Percentiles rank a stretch among this genome's conserved stretches.
These are phyloP conservation scores for Chionodraco myersi DNA, from an alignment of 2,113 vertebrate species.

Conservation along the genomic window DNA sequence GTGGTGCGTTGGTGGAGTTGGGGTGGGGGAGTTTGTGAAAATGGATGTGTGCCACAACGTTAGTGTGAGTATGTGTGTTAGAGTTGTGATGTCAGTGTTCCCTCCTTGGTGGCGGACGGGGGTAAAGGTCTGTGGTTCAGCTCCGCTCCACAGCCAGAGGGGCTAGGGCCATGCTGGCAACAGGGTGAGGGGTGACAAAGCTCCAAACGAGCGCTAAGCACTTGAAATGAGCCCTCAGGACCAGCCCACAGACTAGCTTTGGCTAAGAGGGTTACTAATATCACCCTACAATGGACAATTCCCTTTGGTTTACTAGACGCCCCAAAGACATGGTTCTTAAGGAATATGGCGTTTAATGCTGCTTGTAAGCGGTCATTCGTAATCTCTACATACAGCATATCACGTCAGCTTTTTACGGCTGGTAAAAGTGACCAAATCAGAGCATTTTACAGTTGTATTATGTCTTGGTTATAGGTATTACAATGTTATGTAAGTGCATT, in stretches of 20 bases:
- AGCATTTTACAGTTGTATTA: slow-evolving; percentile 8
- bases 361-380: slow-evolving; percentile 6
- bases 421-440: slow-evolving; percentile 25
- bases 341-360: slow-evolving; percentile 39
- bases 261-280: slow-evolving; percentile 82
- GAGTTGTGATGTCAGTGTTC: slow-evolving; percentile 67
- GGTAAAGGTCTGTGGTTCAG: slow-evolving; percentile 69
- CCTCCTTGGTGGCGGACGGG: slow-evolving; percentile 65
- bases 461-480: slow-evolving; percentile 1
- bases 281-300: slow-evolving; percentile 77
- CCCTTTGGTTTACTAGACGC: slow-evolving; percentile 68
- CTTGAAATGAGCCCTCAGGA: slow-evolving; percentile 81
- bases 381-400: slow-evolving; percentile 6
- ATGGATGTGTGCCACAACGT: slow-evolving; percentile 64
- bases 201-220: slow-evolving; percentile 81
- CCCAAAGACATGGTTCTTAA: slow-evolving; percentile 50
- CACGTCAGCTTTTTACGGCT: slow-evolving; percentile 1
- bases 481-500: slow-evolving; percentile 16
- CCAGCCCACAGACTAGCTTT: slow-evolving; percentile 79
- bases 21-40: slow-evolving; percentile 44
- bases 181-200: slow-evolving; percentile 80
- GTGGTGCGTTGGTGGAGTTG: slow-evolving; percentile 36
- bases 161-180: slow-evolving; percentile 73
- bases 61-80: slow-evolving; percentile 38
- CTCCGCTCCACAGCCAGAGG: slow-evolving; percentile 67